Conservation (phyloP, 1,140 invertebrate species). For the Lanistes nyassanus region DNA sequence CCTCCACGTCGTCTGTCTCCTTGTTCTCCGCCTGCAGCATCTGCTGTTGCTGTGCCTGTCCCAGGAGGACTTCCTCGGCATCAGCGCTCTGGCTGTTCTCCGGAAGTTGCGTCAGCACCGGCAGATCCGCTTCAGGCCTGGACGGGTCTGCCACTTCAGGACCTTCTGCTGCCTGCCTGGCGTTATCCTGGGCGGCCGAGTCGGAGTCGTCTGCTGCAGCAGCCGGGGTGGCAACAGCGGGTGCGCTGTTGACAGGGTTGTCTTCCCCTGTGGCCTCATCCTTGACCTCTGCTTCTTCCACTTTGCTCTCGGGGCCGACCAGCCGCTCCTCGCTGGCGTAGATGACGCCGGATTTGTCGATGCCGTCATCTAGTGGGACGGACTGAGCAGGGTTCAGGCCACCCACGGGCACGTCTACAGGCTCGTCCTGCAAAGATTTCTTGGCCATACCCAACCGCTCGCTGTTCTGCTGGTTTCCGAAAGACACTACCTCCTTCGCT, state of each 20-base stretch:
- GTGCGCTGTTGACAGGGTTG: too few relatives aligned
- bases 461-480: conserved; percentile 51
- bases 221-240: too few relatives aligned
- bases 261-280: neutral
- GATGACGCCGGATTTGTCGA: neutral
- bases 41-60: neutral
- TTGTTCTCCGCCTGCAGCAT: conserved; percentile 4
- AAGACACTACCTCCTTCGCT: conserved; percentile 42
- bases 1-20: neutral
- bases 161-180: neutral
- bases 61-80: conserved; percentile 17
- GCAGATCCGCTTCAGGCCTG: neutral
- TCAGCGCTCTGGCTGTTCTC: conserved; percentile 5
- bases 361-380: neutral
- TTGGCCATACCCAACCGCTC: conserved; percentile 22
- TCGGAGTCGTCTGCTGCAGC: neutral
- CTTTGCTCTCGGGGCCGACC: neutral
- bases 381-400: neutral
- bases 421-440: conserved; percentile 16
- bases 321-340: neutral
- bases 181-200: neutral
- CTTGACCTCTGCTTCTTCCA: neutral
- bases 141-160: neutral
- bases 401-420: neutral
- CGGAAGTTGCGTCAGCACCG: neutral